These are phyloP conservation scores for Xenus cinereus DNA, from an alignment of 2,113 vertebrate genomes.

Conservation along the genomic window DNA sequence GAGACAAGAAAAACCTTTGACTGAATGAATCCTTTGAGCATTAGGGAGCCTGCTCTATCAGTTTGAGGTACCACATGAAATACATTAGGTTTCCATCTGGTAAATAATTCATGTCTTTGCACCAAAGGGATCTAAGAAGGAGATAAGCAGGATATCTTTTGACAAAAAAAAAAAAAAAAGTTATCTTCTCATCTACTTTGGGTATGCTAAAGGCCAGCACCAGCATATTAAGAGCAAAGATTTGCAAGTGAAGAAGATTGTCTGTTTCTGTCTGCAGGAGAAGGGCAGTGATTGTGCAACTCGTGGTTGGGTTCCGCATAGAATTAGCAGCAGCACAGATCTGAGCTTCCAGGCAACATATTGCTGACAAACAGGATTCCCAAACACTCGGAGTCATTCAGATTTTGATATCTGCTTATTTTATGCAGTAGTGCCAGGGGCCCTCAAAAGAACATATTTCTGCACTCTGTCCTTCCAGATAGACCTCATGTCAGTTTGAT, in stretches of 20 bases:
- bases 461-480: neutral
- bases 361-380: neutral
- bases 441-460: neutral
- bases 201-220: neutral
- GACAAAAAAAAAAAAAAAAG: neutral
- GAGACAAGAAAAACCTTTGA: neutral
- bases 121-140: neutral
- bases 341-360: neutral
- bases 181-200: neutral
- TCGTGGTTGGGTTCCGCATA: accelerated
- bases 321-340: neutral
- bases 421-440: neutral
- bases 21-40: neutral
- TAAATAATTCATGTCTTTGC: neutral
- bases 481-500: neutral
- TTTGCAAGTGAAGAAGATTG: neutral
- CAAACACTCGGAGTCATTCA: neutral
- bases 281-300: neutral
- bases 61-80: neutral
- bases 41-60: neutral
- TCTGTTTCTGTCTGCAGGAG: neutral
- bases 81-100: neutral
- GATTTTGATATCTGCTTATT: neutral
- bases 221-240: neutral
- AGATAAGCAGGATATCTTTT: neutral